Evolutionary conservation across 2,113 vertebrate species (phyloP).

Genomic region (Eulemur rufifrons): DNA sequence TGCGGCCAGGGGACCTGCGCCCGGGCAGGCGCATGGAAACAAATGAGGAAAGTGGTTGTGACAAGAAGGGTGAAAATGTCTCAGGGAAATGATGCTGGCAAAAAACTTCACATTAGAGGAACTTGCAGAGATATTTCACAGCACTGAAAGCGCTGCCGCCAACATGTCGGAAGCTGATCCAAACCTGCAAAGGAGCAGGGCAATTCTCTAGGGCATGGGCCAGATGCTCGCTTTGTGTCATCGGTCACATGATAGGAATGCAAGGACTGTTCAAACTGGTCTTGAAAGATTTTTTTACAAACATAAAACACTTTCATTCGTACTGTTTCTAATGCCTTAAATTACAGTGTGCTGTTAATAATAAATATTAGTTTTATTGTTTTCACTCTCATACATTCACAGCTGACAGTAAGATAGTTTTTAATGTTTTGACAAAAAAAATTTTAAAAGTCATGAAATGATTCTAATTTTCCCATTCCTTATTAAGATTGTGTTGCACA

Average conservation of each 20-base stretch:
- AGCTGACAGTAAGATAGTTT: background rate
- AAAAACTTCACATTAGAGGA: background rate
- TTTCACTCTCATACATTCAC: background rate
- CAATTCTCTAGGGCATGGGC: background rate
- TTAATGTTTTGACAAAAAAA: background rate
- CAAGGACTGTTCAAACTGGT: background rate
- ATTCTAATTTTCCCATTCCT: background rate
- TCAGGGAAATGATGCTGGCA: background rate
- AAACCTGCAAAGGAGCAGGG: too few relatives aligned
- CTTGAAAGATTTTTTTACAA: background rate
- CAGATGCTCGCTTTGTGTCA: background rate
- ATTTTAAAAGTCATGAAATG: background rate
- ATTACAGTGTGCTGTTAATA: background rate
- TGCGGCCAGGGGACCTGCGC: accelerated
- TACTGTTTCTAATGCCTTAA: background rate
- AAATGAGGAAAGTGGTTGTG: too few relatives aligned
- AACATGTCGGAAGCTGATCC: background rate
- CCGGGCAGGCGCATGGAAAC: too few relatives aligned
- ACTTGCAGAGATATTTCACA: too few relatives aligned
- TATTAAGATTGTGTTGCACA: background rate
- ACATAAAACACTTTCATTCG: background rate
- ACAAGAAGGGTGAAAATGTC: background rate
- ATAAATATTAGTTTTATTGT: background rate
- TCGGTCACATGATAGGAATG: background rate
- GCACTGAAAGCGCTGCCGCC: too few relatives aligned